Base-by-base conservation (phyloP, 1,140 invertebrate species). In the Drosophila murphyi region DNA sequence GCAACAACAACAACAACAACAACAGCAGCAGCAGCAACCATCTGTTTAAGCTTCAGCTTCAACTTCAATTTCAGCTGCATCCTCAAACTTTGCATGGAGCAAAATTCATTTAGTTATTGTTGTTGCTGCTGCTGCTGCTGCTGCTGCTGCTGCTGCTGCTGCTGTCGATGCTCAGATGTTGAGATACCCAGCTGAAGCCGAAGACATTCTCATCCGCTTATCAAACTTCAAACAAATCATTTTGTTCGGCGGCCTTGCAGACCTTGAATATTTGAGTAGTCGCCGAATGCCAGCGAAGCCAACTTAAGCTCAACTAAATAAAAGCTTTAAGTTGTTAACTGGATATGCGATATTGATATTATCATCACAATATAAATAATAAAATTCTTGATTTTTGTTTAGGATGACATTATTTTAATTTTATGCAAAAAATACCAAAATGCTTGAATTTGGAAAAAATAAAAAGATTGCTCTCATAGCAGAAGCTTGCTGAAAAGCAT, bases 181-280 rank as follows among this genome's bases (percentile, higher is more conserved):
- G 43, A 50, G 72, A 80, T 83, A 72, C 67, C 48, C 35, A 52
- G 68, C 67, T 78, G 81, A 76, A 76, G 80, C 76, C 68, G 68
- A 65, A 78, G 90, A 91, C 90, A 91, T 89, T 85, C 82, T 79
- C 90, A 91, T 91, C 90, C 90, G 90, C 80, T 91, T 91, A 90
- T 91, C 82, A 88, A 88, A 88, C 83, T 83, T 70, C 80, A 89
- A 88, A 83, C 83, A 88, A 88, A 88, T 88, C 85, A 88, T 89
- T 88, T 88, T 80, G 85, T 80, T 88, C 10, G 85, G 77, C 83
- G 82, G 79, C 82, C 79, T 86, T 87, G 82, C 37, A 20, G 41
- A n/a, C 37, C 8, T 7, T 32, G 5, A 5, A 31, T 31, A 48
- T 10, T 34, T 32, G 31, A 52, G n/a, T 12, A 52, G 1, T 52